Evolutionary conservation across 2,888 invertebrate genomes (phyloP), one percentile per base, ranked within the genome.

Genomic region (Ichneumon xanthorius): DNA sequence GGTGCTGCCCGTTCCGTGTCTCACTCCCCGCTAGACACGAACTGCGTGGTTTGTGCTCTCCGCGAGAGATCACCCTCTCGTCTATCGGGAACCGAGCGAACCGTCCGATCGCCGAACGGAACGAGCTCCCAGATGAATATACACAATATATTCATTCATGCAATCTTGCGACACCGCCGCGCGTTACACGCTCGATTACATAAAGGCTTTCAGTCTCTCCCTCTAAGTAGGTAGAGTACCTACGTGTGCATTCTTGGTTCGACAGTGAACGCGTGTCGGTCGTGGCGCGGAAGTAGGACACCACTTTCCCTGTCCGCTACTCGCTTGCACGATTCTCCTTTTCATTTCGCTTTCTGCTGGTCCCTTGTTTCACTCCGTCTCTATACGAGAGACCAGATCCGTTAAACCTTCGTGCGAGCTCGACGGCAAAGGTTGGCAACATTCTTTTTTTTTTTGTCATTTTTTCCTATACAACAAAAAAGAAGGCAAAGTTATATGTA

Each of bases 181-280:
- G 81, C 85, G 89, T 91, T 90, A 90, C 89, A 90, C 89, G 90
- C 89, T 90, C 89, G 91, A 92, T 92, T 92, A 91, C 92, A 90
- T 92, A 92, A 92, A 91, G 83, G 85, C 87, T 87, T 88, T 82
- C 86, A 84, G 87, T 50, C 83, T 76, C 67, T 65, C 84, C 78
- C 80, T 79, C 73, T 82, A 84, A 86, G 84, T 88, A 86, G 87
- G 85, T 61, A 86, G 81, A 85, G 65, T 33, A 78, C 37, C 84
- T 86, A 80, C 85, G 86, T 84, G 79, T 75, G 77, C 84, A 86
- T 86, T 86, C 82, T 86, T 86, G 73, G 77, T 80, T 63, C 71
- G 40, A 71, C n/a, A 61, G 65, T 80, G 61, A 82, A 82, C 68
- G 78, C 76, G 71, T 83, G 68, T 80, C 33, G 76, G 81, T 80